A percentile compares a stretch with the other conserved stretches of the same genome.
phyloP scores from a whole-genome alignment of 2,888 invertebrate species.

The Clostera curtula region DNA sequence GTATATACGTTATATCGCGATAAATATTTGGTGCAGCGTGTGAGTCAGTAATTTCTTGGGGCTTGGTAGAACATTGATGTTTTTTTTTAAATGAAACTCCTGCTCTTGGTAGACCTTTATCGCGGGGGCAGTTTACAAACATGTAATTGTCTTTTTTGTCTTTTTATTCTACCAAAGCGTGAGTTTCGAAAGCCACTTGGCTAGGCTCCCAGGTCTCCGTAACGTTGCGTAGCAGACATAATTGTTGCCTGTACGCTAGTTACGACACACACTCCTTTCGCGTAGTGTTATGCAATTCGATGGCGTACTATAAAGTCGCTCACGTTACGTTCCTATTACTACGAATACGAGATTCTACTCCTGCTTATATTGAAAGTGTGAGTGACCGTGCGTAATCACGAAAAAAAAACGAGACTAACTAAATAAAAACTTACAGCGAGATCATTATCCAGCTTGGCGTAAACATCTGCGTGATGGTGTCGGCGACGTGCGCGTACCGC shows the following conservation, averaged over 20 bases:
- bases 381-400: not conserved
- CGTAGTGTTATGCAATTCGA: constrained; percentile 1
- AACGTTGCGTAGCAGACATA: too few relatives aligned
- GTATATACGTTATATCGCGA: too few relatives aligned
- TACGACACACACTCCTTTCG: constrained; percentile 7
- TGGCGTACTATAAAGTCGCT: not conserved
- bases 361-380: constrained; percentile 1
- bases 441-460: constrained; percentile 49
- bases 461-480: constrained; percentile 36
- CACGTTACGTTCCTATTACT: constrained; percentile 1
- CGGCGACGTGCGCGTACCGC: constrained; percentile 48
- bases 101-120: too few relatives aligned
- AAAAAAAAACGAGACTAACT: constrained; percentile 3
- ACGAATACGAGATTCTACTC: not conserved
- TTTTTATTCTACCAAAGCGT: too few relatives aligned
- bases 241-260: constrained; percentile 6
- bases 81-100: too few relatives aligned
- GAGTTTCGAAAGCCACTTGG: too few relatives aligned
- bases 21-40: too few relatives aligned
- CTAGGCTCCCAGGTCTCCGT: too few relatives aligned
- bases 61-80: too few relatives aligned
- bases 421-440: constrained; percentile 35
- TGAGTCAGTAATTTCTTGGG: too few relatives aligned
- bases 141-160: too few relatives aligned
- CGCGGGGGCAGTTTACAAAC: too few relatives aligned